These are phyloP conservation scores for Phrynosoma platyrhinos DNA, from an alignment of 2,113 vertebrate genomes.

Conservation along the genomic window DNA sequence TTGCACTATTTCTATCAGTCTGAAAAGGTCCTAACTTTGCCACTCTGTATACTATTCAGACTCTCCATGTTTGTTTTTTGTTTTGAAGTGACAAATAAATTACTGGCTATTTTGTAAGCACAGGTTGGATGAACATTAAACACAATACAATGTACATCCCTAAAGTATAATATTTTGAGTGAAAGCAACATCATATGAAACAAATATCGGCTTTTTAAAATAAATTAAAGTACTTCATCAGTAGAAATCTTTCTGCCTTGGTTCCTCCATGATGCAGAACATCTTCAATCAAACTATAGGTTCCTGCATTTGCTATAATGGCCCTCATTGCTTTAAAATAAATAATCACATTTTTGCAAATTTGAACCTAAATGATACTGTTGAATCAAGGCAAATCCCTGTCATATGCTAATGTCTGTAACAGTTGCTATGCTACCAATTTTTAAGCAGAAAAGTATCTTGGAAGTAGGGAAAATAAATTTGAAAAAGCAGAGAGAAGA, in stretches of 20 bases:
- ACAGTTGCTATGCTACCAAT: not conserved
- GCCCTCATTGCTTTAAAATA: not conserved
- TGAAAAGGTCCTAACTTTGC: constrained; percentile 45
- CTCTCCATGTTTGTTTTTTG: constrained; percentile 9
- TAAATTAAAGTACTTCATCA: too few relatives aligned
- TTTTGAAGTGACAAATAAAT: not conserved
- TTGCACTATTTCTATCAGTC: too few relatives aligned
- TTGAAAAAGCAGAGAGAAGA: not conserved
- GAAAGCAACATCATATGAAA: not conserved
- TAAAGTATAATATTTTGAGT: not conserved
- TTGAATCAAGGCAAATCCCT: not conserved
- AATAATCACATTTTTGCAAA: not conserved
- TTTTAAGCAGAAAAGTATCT: too few relatives aligned
- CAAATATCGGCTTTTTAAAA: too few relatives aligned
- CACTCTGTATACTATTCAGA: constrained; percentile 58
- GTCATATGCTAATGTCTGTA: not conserved
- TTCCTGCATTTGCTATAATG: not conserved
- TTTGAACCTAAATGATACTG: not conserved
- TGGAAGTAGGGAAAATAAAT: not conserved
- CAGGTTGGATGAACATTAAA: too few relatives aligned
- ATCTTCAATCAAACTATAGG: not conserved
- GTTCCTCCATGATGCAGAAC: not conserved
- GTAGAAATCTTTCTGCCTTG: not conserved
- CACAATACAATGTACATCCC: not conserved
- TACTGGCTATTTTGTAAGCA: not conserved